Base-by-base conservation (phyloP, 2,888 invertebrate species). In the Phlogophora meticulosa region DNA sequence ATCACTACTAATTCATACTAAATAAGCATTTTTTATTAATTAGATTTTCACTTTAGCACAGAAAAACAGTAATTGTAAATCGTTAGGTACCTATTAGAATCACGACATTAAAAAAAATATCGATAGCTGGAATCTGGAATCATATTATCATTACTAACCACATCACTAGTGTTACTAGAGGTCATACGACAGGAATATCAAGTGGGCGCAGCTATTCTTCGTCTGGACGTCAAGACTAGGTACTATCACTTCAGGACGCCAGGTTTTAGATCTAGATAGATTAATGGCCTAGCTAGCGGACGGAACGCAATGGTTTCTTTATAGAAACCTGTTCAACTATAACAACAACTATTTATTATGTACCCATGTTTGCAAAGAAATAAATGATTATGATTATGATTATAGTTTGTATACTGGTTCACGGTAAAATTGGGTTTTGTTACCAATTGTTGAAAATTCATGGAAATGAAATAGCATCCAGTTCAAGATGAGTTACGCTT, bases 131-230 rank as follows among this genome's bases (percentile, higher is more conserved):
- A 28, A 4, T 24, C 7, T n/a, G n/a, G n/a, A n/a, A n/a, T n/a
- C n/a, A 56, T 40, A 46, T 55, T 38, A 20, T 55, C 40, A 60
- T 45, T 3, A 7, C 2, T 11, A 7, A 20, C 5, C 17, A 24
- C 81, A 59, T 46, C 72, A 52, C 76, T 81, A 68, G 51, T 40
- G 0, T 15, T 36, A 55, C 36, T 49, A 20, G 45, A 57, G 53
- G 28, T 49, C 52, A 51, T 72, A 67, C 61, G 80, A 68, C 61
- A 55, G 61, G 74, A 77, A 81, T 80, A 82, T 80, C 72, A 76
- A 81, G 69, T 79, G 62, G 58, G 53, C 43, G 46, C 66, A 52
- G 71, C 73, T 60, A 69, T 65, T 55, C 63, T 72, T 74, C 52
- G 71, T 56, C 62, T 72, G 71, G 45, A 62, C 62, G 65, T 61